Percentiles rank a stretch among this genome's conserved stretches.
These are phyloP conservation scores for Tachysurus fulvidraco DNA, from an alignment of 2,113 vertebrate genomes.

Conservation along the genomic window DNA sequence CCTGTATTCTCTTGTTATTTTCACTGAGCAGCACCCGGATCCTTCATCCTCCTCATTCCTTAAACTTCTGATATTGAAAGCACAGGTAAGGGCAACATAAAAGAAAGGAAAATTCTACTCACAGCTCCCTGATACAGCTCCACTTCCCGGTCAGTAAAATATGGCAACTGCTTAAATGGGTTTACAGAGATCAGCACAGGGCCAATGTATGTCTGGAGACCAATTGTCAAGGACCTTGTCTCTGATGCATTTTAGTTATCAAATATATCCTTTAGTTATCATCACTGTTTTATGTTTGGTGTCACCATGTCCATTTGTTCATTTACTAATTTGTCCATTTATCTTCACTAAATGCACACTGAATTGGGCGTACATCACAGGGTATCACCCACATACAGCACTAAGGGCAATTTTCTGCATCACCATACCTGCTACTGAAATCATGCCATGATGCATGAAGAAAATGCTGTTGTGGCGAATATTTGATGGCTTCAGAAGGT, in stretches of 20 bases:
- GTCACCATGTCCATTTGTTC: not conserved
- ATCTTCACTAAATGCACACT: not conserved
- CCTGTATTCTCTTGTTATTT: slow-evolving; percentile 7
- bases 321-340: not conserved
- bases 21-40: not conserved
- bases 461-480: not conserved
- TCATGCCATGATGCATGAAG: not conserved
- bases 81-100: not conserved
- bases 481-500: no score
- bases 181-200: slow-evolving; percentile 82
- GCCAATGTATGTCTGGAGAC: slow-evolving; percentile 79
- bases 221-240: slow-evolving; percentile 56
- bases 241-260: not conserved
- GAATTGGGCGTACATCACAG: not conserved
- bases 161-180: slow-evolving; percentile 81
- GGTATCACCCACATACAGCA: not conserved
- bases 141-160: slow-evolving; percentile 79
- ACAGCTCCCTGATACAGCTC: slow-evolving; percentile 84
- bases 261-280: not conserved
- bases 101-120: slow-evolving; percentile 51
- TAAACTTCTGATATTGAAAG: not conserved
- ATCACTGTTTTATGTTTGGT: not conserved
- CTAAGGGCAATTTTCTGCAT: not conserved
- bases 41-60: not conserved
- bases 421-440: not conserved